phyloP scores from a whole-genome alignment of 2,888 invertebrate species.

The Drosophila melanosoma region DNA sequence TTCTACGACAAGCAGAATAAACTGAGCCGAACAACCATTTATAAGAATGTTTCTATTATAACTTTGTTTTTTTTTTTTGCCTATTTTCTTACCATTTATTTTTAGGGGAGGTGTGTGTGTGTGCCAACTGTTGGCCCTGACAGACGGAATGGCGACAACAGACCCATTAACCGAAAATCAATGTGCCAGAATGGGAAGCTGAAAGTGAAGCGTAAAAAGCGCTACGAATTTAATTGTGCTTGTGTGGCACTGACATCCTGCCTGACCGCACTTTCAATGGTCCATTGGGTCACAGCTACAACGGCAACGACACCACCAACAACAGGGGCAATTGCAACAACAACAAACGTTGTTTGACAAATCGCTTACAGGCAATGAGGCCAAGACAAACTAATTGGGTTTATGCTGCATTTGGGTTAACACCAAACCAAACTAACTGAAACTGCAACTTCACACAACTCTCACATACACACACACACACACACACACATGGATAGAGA shows the following conservation, averaged over 20 bases:
- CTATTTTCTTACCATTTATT: not conserved
- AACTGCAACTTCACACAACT: conserved; percentile 37
- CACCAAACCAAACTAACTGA: conserved; percentile 15
- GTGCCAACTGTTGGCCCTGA: conserved; percentile 44
- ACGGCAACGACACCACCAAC: not conserved
- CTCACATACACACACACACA: conserved; percentile 31
- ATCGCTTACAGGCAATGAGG: conserved; percentile 46
- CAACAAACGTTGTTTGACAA: conserved; percentile 33
- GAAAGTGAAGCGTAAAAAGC: conserved; percentile 56
- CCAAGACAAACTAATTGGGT: conserved; percentile 58
- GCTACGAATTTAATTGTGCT: conserved; percentile 65
- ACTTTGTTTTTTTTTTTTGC: conserved; percentile 32
- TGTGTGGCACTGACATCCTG: conserved; percentile 25
- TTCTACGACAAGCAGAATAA: conserved; percentile 32
- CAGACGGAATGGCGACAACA: conserved; percentile 73
- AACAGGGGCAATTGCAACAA: conserved; percentile 8
- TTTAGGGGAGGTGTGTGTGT: conserved; percentile 38
- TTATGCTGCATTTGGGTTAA: conserved; percentile 36
- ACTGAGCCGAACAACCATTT: not conserved
- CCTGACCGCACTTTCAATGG: conserved; percentile 21
- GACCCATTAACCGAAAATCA: conserved; percentile 55
- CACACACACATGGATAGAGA: conserved; percentile 2
- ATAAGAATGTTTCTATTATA: conserved; percentile 13
- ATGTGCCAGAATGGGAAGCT: conserved; percentile 13
- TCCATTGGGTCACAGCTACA: conserved; percentile 11